Evolutionary conservation across 2,797 vertebrate species (phyloP).

Genomic region (Tadarida brasiliensis): DNA sequence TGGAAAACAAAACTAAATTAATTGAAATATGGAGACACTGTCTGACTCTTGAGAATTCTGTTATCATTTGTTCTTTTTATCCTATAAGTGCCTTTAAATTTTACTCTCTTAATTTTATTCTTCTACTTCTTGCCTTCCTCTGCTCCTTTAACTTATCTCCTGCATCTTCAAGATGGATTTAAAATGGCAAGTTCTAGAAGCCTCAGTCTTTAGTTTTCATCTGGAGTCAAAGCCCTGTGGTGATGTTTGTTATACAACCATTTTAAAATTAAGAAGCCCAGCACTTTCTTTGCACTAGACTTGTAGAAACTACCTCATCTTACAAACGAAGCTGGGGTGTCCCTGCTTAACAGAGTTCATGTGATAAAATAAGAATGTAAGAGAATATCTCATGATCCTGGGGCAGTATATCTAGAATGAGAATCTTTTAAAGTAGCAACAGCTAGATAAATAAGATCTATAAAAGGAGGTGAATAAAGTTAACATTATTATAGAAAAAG

Average conservation of each 20-base stretch:
- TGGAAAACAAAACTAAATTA: not conserved
- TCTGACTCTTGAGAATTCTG: not conserved
- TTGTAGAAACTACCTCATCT: not conserved
- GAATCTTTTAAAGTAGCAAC: not conserved
- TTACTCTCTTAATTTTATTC: constrained; percentile 1
- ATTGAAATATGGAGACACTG: not conserved
- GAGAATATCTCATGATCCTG: not conserved
- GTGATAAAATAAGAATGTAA: not conserved
- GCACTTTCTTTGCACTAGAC: not conserved
- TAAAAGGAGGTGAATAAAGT: constrained; percentile 14
- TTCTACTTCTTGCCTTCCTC: not conserved
- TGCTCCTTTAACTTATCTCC: not conserved
- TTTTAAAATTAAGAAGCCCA: constrained; percentile 15
- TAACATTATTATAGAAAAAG: not conserved
- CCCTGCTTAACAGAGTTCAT: not conserved
- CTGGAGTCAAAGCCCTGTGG: not conserved
- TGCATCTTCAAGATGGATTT: not conserved
- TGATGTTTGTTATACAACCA: not conserved
- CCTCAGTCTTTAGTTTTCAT: not conserved
- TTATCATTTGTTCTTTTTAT: not conserved
- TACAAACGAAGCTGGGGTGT: not conserved
- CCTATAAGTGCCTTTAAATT: not conserved
- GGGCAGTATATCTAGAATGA: not conserved
- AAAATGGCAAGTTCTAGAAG: constrained; percentile 26
- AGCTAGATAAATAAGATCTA: not conserved